A percentile compares a stretch with the other conserved stretches of the same genome.
Conservation (phyloP, 2,113 vertebrate genomes). For the Ceyx margarethae region DNA sequence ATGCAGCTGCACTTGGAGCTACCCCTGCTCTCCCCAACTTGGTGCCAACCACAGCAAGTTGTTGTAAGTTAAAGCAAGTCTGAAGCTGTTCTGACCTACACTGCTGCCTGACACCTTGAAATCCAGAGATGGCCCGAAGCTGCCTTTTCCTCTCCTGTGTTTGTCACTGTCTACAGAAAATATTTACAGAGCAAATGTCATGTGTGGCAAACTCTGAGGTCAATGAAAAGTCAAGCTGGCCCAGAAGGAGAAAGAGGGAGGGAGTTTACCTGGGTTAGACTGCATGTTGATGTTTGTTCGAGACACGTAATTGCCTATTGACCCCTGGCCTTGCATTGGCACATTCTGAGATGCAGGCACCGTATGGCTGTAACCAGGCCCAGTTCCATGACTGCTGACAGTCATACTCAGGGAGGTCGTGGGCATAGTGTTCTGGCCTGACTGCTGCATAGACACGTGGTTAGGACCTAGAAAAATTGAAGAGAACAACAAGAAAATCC, state of each 20-base stretch:
- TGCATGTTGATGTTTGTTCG: slow-evolving; percentile 94
- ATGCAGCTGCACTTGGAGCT: not conserved
- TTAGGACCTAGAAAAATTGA: slow-evolving; percentile 78
- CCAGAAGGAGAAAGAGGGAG: not conserved
- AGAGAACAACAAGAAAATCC: not conserved
- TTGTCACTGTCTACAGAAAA: not conserved
- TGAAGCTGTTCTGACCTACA: not conserved
- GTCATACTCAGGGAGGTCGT: slow-evolving; percentile 87
- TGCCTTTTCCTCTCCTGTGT: not conserved
- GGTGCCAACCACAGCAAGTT: not conserved
- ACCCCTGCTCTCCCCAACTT: not conserved
- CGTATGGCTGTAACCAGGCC: slow-evolving; percentile 85
- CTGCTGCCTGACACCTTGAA: not conserved
- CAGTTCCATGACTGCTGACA: slow-evolving; percentile 82
- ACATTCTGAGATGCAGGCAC: slow-evolving; percentile 85
- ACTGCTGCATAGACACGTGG: slow-evolving; percentile 90
- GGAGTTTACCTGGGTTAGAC: slow-evolving; percentile 86
- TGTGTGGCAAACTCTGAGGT: not conserved
- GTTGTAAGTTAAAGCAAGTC: not conserved
- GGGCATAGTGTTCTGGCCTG: slow-evolving; percentile 83
- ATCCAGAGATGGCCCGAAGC: not conserved
- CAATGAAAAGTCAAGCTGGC: not conserved
- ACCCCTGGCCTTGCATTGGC: slow-evolving; percentile 85
- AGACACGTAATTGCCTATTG: slow-evolving; percentile 86
- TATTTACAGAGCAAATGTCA: slow-evolving; percentile 9